Base-by-base conservation (phyloP, 92 coral and sea anemone genomes). In the Epizoanthus rinbou region DNA sequence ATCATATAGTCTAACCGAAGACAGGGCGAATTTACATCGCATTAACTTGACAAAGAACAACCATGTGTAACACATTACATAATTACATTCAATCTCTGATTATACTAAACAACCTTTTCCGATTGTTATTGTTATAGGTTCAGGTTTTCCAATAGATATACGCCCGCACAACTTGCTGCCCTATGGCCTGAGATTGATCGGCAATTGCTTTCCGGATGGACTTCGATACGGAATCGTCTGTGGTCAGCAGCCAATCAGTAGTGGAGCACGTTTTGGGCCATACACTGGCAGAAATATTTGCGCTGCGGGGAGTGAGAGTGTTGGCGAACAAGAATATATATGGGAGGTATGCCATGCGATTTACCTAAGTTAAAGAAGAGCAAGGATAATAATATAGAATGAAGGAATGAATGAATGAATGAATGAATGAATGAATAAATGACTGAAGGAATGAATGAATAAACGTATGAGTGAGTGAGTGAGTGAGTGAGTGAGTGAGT, bases 231-330 rank as follows among this genome's bases (percentile, higher is more conserved):
- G 95, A 14, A 91, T 95, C 22, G 86, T 93, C 56, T 95, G 98
- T 82, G 86, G 92, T 45, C 94, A 95, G 84, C 88, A 87, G 73
- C n/a, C 74, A 5, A 89, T 95, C 89, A 93, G 86, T 69, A 85
- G 90, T 43, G 97, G 97, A 25, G 81, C 86, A 75, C 87, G 92
- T 75, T 95, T 95, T 80, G 98, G 98, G 45, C 98, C 98, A 2
- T 95, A 89, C 69, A 91, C 88, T 52, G 98, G 98, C 22, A 63
- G 65, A 54, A 85, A 74, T 31, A 68, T 93, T 8, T 39, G 71
- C 11, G 80, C 88, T 37, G 87, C 72, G 1, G 89, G 86, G 57
- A 64, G 86, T 23, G 72, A 82, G 52, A 69, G 56, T 45, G 63
- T 43, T 13, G 74, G 75, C 22, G 91, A 93, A 60, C 89, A 84